Evolutionary conservation across 1,140 invertebrate species (phyloP), one percentile per base, ranked within the genome.

Genomic region (Agrilus planipennis): DNA sequence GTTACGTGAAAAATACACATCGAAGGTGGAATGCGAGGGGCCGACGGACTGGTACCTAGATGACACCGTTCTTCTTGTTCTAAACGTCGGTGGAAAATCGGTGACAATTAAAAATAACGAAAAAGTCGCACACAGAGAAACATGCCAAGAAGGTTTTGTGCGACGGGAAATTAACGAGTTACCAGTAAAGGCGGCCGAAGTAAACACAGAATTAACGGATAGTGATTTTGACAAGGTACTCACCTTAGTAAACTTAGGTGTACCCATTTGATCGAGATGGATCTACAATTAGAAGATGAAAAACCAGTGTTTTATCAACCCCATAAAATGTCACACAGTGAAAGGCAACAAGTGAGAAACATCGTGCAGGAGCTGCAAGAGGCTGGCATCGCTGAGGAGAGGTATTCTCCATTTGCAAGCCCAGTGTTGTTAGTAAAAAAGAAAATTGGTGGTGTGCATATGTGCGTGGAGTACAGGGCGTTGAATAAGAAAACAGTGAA

Each of bases 221-320:
- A n/a, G n/a, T n/a, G n/a, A n/a, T n/a, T n/a, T n/a, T n/a, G n/a
- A n/a, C n/a, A n/a, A n/a, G n/a, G n/a, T n/a, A n/a, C n/a, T n/a
- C n/a, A n/a, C n/a, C n/a, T n/a, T n/a, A n/a, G n/a, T n/a, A n/a
- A n/a, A n/a, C n/a, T 40, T 12, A 38, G 38, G 2, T 28, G 27
- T 11, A 43, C 41, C 9, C 21, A 37, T n/a, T 25, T 43, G 25
- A 25, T 22, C 11, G 25, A 43, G 17, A 38, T 38, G 41, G 38
- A 37, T 21, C 36, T 43, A n/a, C n/a, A 37, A 10, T 19, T 43
- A 3, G 31, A 15, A 12, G 19, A 20, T 15, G 14, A 11, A 7
- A 39, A 29, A 20, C 38, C 38, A 11, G 16, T 39, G n/a, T 29
- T 1, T 10, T 29, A 25, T 20, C 16, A 15, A 6, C 34, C 4